Evolutionary conservation across 2,797 vertebrate species (phyloP), one percentile per base, ranked within the genome.

Genomic region (Xenopus petersii): DNA sequence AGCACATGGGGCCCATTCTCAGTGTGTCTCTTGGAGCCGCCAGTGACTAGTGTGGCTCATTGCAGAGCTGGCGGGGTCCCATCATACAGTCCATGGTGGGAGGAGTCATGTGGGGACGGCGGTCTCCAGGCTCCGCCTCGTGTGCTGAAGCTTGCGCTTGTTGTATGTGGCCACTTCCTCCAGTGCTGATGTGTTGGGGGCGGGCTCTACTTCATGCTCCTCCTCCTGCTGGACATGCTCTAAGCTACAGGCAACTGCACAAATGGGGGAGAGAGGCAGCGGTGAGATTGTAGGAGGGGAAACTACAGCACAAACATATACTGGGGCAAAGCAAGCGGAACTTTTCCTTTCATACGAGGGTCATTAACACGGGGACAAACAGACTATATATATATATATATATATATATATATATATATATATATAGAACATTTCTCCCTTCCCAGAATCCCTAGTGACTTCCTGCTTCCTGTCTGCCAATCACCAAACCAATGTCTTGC

Each of bases 161-260:
- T 93, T 95, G 89, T 95, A 98, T 58, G 94, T 81, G 9, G 93
- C 91, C 91, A 94, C 88, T 67, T 97, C 96, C 86, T 97, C 96
- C 61, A 95, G 90, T 70, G 95, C 91, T 2, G 90, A 82, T 9
- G 93, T 81, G 64, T 89, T 47, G 0, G 87, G 80, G 4, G 26
- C 30, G 7, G 88, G 64, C 56, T 91, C 81, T 0, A 75, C 82
- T 12, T 88, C 76, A 2, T 82, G 82, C 10, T 68, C 66, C 12
- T 85, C 21, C 78, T 86, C 84, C 75, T 80, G 86, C 15, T 58
- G 68, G 2, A 12, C 47, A n/a, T 71, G 69, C 47, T 72, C 75
- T 56, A 71, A 24, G 49, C 54, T 33, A 51, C 26, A 71, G 0
- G 79, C 77, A 82, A 80, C 89, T 90, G 85, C 12, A 42, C 46